These are phyloP conservation scores for Hirtodrosophila duncani DNA, from an alignment of 2,888 invertebrate species.

Conservation along the genomic window DNA sequence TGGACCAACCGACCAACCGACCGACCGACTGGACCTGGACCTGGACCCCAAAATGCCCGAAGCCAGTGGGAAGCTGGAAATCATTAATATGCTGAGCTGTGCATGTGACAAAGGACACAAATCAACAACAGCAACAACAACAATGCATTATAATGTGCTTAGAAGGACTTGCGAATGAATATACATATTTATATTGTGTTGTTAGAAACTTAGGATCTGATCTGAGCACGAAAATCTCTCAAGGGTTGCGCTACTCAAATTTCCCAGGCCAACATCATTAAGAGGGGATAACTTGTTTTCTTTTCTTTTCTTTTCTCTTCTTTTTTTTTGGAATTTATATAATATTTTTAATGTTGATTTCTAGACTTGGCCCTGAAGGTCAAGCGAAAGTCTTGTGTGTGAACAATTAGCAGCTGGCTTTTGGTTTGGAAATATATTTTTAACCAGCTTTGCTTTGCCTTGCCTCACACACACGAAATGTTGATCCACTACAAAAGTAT, in stretches of 20 bases:
- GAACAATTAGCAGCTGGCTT: conserved; percentile 66
- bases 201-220: conserved; percentile 32
- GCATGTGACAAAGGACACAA: conserved; percentile 66
- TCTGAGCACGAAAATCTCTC: conserved; percentile 11
- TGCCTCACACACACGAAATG: no score
- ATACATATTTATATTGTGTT: conserved; percentile 43
- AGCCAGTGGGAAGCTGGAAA: no score
- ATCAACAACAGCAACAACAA: conserved; percentile 33
- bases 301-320: conserved; percentile 20
- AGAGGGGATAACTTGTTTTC: conserved; percentile 56
- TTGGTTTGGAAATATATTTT: no score
- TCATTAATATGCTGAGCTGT: conserved; percentile 72
- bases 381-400: conserved; percentile 64
- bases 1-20: no score
- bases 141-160: conserved; percentile 70
- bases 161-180: no score
- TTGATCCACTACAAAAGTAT: no score
- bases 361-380: conserved; percentile 55
- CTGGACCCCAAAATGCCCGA: no score
- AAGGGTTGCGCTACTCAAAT: conserved; percentile 50
- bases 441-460: no score
- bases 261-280: conserved; percentile 48
- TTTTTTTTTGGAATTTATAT: conserved; percentile 30
- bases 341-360: conserved; percentile 59
- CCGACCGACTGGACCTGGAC: no score